phyloP scores from a whole-genome alignment of 2,797 vertebrate species.

The Poeciliopsis paucimaculata region DNA sequence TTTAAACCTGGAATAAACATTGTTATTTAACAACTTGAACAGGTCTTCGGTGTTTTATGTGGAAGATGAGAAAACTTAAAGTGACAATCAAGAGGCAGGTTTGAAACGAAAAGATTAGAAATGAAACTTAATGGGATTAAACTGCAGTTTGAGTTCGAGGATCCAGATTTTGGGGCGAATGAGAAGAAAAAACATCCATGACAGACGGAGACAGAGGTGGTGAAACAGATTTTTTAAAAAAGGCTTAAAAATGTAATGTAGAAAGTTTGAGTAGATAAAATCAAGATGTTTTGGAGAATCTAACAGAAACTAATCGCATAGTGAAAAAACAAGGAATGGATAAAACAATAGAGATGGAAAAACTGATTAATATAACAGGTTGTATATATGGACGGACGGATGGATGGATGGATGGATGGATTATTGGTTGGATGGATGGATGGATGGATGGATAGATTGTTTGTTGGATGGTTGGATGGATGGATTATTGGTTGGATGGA shows the following conservation, averaged over 20 bases:
- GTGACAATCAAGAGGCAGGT: neutral
- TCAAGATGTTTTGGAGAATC: too few species aligned
- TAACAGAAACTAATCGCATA: too few species aligned
- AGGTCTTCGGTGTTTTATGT: neutral
- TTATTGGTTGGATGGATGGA: too few species aligned
- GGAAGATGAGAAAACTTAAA: neutral
- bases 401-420: too few species aligned
- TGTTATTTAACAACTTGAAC: neutral
- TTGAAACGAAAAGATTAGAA: neutral
- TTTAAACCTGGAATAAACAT: neutral
- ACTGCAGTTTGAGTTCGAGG: neutral
- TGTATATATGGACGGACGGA: too few species aligned
- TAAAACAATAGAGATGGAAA: neutral
- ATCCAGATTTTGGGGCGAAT: neutral
- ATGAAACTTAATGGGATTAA: neutral
- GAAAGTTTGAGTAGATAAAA: neutral
- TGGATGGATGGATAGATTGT: too few species aligned
- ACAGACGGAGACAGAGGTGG: neutral
- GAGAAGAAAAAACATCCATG: neutral
- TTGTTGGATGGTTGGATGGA: too few species aligned
- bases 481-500: neutral
- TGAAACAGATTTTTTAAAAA: neutral
- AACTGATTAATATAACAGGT: neutral
- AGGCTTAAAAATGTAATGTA: neutral
- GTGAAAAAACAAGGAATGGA: neutral